These are phyloP conservation scores for Brassicogethes aeneus DNA, from an alignment of 2,888 invertebrate genomes.

Conservation along the genomic window DNA sequence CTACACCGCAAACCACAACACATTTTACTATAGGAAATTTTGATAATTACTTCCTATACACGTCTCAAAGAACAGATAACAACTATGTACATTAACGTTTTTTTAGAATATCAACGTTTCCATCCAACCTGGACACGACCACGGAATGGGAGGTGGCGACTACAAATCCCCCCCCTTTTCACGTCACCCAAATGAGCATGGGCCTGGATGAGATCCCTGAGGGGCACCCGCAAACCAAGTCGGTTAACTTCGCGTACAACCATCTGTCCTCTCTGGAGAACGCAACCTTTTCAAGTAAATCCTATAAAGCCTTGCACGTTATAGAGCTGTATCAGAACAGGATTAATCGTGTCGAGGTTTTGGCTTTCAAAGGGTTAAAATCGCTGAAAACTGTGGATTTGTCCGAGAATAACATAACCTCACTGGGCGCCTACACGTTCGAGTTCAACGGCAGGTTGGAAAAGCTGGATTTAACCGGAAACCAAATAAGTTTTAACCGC, in stretches of 20 bases:
- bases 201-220: conserved; percentile 25
- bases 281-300: conserved; percentile 29
- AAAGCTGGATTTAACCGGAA: conserved; percentile 32
- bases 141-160: no score
- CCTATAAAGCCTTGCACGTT: conserved; percentile 26
- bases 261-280: conserved; percentile 25
- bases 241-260: conserved; percentile 32
- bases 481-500: conserved; percentile 29
- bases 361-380: conserved; percentile 31
- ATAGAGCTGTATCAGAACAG: conserved; percentile 32
- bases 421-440: conserved; percentile 31
- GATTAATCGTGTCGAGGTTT: conserved; percentile 26
- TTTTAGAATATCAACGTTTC: conserved; percentile 7
- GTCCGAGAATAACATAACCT: conserved; percentile 32
- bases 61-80: no score
- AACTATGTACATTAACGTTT: no score
- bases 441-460: conserved; percentile 28
- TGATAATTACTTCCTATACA: no score
- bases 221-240: conserved; percentile 22
- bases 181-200: conserved; percentile 16
- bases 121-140: neutral
- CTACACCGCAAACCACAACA: no score
- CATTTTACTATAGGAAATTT: no score
- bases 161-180: neutral
- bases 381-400: conserved; percentile 30